Percentiles rank a stretch among this genome's conserved stretches.
phyloP scores from a whole-genome alignment of 1,140 invertebrate genomes.

The Gryllus bimaculatus region DNA sequence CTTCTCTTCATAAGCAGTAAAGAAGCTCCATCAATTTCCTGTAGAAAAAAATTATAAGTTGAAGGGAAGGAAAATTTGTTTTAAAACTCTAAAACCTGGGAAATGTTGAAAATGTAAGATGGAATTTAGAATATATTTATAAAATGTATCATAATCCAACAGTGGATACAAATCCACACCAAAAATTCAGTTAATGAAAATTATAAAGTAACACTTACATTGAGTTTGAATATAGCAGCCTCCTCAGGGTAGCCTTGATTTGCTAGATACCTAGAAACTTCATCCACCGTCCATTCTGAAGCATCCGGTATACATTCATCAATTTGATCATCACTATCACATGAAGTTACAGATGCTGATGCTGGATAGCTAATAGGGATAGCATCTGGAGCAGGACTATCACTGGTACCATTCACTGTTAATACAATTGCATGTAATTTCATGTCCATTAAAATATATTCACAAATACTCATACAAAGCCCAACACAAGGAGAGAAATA shows the following conservation, averaged over 20 bases:
- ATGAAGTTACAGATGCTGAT: not conserved
- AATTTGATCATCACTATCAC: constrained; percentile 30
- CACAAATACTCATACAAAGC: not conserved
- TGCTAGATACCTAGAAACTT: constrained; percentile 71
- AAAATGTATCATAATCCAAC: not conserved
- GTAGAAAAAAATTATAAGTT: constrained; percentile 30
- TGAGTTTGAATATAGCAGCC: constrained; percentile 65
- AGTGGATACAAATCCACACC: not conserved
- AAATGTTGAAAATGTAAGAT: not conserved
- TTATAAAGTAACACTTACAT: constrained; percentile 42
- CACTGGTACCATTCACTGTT: not conserved
- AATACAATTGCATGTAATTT: not conserved
- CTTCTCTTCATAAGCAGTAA: constrained; percentile 66
- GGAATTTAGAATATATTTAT: not conserved
- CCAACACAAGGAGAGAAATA: not conserved
- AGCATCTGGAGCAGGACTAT: not conserved
- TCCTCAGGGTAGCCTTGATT: constrained; percentile 60
- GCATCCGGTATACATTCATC: constrained; percentile 67
- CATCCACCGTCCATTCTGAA: constrained; percentile 64
- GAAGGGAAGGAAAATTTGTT: not conserved
- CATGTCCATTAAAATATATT: not conserved
- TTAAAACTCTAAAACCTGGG: too few relatives aligned
- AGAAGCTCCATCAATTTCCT: constrained; percentile 83
- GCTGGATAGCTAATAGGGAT: not conserved
- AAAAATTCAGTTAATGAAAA: not conserved